Evolutionary conservation across 2,797 vertebrate species (phyloP), one percentile per base, ranked within the genome.

Genomic region (Gymnoscopelus braueri): DNA sequence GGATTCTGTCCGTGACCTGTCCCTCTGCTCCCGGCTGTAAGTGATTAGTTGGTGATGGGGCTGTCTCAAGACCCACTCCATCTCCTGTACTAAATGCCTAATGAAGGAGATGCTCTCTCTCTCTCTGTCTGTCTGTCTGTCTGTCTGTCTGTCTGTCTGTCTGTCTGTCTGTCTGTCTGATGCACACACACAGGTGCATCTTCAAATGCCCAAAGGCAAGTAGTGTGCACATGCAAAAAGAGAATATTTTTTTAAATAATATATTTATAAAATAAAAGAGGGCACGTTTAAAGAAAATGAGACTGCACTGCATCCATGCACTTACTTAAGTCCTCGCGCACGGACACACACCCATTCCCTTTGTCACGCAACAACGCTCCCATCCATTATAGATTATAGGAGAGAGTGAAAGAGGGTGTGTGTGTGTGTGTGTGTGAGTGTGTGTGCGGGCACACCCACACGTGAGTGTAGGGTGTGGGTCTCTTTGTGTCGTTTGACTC

Each of bases 381-480:
- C 79, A 91, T 92, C 85, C 75, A 90, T 90, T 86, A 88, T 87
- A 89, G 77, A 92, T 92, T 72, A 87, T 71, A 91, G 67, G 59
- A 58, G 73, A 65, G 65, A 84, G 82, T 78, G 78, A 85, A 65
- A 65, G 69, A 75, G 79, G 78, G 63, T 63, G 77, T 70, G 71
- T 74, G 77, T 76, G 84, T 83, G 80, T 83, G 70, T 62, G 72
- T 74, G 77, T 60, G 8, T 4, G 14, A n/a, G 50, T 9, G 26
- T 35, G 35, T 0, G 6, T 4, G 6, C 35, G 5, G 35, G 35
- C 35, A 39, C 35, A 39, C 35, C 35, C 35, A 6, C 7, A 39
- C 35, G 35, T 39, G 12, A 44, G 32, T 63, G 77, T 71, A 75
- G 79, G 78, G 63, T 63, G 77, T 70, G 71, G 71, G 77, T 78